Evolutionary conservation across 2,888 invertebrate genomes (phyloP).

Genomic region (Nycteola revayana): DNA sequence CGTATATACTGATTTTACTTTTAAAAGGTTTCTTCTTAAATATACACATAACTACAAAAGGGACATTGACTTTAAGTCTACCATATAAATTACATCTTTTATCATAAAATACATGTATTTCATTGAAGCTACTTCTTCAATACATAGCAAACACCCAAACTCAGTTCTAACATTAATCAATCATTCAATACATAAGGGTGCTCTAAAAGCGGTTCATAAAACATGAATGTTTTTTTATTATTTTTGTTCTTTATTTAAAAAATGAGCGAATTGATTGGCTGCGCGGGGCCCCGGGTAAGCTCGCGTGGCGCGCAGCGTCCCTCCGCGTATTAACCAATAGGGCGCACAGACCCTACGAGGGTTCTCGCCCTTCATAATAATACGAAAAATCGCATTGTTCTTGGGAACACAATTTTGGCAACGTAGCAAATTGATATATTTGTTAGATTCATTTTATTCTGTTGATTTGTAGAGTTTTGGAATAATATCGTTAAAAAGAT

Average conservation of each 20-base stretch:
- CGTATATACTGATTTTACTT: too few species aligned
- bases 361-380: constrained; percentile 65
- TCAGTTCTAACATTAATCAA: constrained; percentile 18
- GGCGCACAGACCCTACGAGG: constrained; percentile 46
- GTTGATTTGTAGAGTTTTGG: too few species aligned
- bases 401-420: constrained; percentile 25
- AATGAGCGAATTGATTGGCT: constrained; percentile 79
- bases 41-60: too few species aligned
- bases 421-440: constrained; percentile 22
- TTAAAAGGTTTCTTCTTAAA: too few species aligned
- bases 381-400: constrained; percentile 37
- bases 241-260: constrained; percentile 78
- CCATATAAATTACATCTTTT: too few species aligned
- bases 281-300: constrained; percentile 53
- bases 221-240: constrained; percentile 62
- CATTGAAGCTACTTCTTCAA: too few species aligned
- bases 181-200: constrained; percentile 51
- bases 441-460: constrained; percentile 9
- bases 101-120: too few species aligned
- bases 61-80: too few species aligned
- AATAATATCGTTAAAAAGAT: too few species aligned
- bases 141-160: neutral
- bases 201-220: constrained; percentile 43
- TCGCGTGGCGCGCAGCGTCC: constrained; percentile 52
- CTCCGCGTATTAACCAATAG: constrained; percentile 57